These are phyloP conservation scores for Sylvicola fuscatus DNA, from an alignment of 2,888 invertebrate species.

Conservation along the genomic window DNA sequence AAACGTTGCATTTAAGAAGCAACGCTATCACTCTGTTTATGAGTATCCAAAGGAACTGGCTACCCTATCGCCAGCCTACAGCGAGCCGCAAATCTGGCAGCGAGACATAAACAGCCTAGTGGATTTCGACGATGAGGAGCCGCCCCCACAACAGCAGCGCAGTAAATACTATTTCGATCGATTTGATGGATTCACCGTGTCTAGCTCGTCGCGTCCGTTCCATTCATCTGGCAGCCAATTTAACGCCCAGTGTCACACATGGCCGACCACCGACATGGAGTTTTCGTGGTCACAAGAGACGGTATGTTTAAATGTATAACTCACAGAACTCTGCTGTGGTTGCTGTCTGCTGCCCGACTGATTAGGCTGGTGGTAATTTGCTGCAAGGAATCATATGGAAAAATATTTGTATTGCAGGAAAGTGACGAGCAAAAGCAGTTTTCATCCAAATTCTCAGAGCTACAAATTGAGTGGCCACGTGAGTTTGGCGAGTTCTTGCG, in stretches of 20 bases:
- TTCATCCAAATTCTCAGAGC: slow-evolving; percentile 2
- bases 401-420: neutral
- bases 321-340: too few relatives aligned
- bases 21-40: slow-evolving; percentile 66
- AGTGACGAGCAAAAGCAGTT: slow-evolving; percentile 4
- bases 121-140: slow-evolving; percentile 1
- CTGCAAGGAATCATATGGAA: too few relatives aligned
- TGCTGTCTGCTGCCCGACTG: too few relatives aligned
- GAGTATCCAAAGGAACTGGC: slow-evolving; percentile 56
- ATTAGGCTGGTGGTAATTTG: too few relatives aligned
- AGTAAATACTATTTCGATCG: slow-evolving; percentile 1
- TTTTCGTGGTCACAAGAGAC: slow-evolving; percentile 13
- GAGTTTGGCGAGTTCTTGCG: slow-evolving; percentile 3
- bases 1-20: slow-evolving; percentile 56
- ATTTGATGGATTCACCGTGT: slow-evolving; percentile 10
- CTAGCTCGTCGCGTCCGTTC: slow-evolving; percentile 10
- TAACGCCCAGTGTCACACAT: slow-evolving; percentile 10
- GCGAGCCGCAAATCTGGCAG: slow-evolving; percentile 9
- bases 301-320: slow-evolving; percentile 4
- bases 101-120: neutral
- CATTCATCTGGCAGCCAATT: slow-evolving; percentile 7
- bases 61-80: slow-evolving; percentile 10
- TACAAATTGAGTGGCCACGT: slow-evolving; percentile 4
- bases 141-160: neutral
- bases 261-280: slow-evolving; percentile 11